Evolutionary conservation across 2,113 vertebrate species (phyloP).

Genomic region (Nanorana parkeri): DNA sequence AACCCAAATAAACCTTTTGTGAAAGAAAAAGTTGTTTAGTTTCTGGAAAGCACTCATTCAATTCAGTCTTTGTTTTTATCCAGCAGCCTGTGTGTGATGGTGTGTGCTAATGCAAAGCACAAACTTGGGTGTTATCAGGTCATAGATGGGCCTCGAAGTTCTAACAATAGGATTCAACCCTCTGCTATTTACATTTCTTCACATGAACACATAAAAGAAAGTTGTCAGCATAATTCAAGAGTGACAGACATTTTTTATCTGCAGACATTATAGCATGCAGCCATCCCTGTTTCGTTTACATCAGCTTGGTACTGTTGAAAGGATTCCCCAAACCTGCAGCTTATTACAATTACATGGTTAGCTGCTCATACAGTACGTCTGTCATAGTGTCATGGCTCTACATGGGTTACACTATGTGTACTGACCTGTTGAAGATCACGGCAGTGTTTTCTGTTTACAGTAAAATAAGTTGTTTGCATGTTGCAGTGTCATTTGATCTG

Average conservation of each 20-base stretch:
- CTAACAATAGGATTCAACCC: neutral
- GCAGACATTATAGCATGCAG: neutral
- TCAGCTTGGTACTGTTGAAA: neutral
- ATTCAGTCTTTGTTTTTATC: neutral
- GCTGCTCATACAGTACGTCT: neutral
- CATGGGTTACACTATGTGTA: neutral
- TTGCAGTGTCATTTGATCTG: no score
- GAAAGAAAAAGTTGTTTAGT: neutral
- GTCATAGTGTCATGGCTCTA: neutral
- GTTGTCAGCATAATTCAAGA: no score
- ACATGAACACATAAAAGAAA: neutral
- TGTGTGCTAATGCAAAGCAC: constrained; percentile 11
- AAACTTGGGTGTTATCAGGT: neutral
- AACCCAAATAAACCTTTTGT: no score
- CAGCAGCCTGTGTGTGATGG: neutral
- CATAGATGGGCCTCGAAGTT: neutral
- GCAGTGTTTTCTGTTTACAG: no score
- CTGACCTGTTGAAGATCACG: neutral
- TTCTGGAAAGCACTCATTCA: constrained; percentile 3
- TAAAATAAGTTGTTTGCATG: no score
- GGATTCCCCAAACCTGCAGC: constrained; percentile 8
- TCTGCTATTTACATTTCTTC: neutral
- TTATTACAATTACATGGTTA: constrained; percentile 27
- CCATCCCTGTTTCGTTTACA: neutral
- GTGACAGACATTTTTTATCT: neutral